Conservation (phyloP, 2,113 vertebrate species). For the Rhabdornis inornatus region DNA sequence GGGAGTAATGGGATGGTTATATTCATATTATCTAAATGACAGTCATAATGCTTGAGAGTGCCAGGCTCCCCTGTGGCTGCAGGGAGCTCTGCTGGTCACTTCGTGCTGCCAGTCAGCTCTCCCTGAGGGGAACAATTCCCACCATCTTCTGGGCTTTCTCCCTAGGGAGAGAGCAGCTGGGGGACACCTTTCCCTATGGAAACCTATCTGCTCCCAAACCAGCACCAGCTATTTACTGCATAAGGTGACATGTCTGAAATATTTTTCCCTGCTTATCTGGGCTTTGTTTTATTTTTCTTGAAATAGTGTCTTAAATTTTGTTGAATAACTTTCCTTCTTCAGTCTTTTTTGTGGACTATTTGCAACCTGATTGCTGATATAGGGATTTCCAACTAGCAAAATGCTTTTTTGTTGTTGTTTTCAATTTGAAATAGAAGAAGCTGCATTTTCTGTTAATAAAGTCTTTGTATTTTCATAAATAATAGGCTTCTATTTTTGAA, state of each 20-base stretch:
- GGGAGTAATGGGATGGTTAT: conserved; percentile 1
- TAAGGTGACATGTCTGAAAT: not conserved
- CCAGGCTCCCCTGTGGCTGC: not conserved
- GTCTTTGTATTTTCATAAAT: not conserved
- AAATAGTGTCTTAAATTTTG: not conserved
- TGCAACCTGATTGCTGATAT: not conserved
- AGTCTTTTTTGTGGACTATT: not conserved
- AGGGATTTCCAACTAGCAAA: not conserved
- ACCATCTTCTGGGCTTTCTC: not conserved
- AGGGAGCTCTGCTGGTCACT: not conserved
- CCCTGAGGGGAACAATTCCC: no score
- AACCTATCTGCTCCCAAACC: not conserved
- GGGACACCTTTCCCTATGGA: not conserved
- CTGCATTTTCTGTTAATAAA: not conserved
- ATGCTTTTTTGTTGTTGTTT: not conserved
- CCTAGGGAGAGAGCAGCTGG: not conserved
- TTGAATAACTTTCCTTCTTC: not conserved
- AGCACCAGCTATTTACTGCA: not conserved
- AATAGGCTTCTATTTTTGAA: not conserved
- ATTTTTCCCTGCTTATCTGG: not conserved
- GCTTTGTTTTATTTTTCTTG: not conserved
- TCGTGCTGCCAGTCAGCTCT: not conserved
- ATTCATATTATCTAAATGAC: conserved; percentile 29
- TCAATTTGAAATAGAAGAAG: not conserved
- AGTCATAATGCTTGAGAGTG: not conserved